Conservation (phyloP, 2,113 vertebrate genomes). For the Ageneiosus marmoratus region DNA sequence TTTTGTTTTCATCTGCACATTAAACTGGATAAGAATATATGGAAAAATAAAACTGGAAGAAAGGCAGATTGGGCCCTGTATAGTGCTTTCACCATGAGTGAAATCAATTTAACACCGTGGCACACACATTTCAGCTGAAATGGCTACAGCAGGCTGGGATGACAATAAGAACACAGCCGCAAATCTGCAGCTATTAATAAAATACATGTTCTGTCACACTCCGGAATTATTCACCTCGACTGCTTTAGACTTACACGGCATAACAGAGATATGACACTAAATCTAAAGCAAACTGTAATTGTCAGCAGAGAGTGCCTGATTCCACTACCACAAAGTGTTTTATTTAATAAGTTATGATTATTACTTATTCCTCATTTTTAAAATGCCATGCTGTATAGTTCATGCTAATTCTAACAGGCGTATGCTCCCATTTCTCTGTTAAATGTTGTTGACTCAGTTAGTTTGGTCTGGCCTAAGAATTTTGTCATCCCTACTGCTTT, state of each 20-base stretch:
- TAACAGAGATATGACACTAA: slow-evolving; percentile 11
- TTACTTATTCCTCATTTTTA: not conserved
- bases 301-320: not conserved
- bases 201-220: slow-evolving; percentile 12
- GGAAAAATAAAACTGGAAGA: not conserved
- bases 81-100: not conserved
- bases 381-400: not conserved
- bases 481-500: not conserved
- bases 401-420: not conserved
- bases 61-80: not conserved
- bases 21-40: not conserved
- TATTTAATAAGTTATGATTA: not conserved
- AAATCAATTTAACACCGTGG: slow-evolving; percentile 33
- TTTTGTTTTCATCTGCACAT: not conserved
- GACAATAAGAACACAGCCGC: slow-evolving; percentile 11
- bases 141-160: not conserved
- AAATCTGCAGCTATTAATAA: slow-evolving; percentile 27
- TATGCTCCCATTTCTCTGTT: not conserved
- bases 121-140: not conserved
- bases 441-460: not conserved
- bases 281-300: slow-evolving; percentile 15
- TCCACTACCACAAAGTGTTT: not conserved
- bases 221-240: not conserved
- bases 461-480: not conserved
- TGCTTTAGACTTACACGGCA: not conserved